phyloP scores from a whole-genome alignment of 2,113 vertebrate genomes.

The Sapayoa aenigma region DNA sequence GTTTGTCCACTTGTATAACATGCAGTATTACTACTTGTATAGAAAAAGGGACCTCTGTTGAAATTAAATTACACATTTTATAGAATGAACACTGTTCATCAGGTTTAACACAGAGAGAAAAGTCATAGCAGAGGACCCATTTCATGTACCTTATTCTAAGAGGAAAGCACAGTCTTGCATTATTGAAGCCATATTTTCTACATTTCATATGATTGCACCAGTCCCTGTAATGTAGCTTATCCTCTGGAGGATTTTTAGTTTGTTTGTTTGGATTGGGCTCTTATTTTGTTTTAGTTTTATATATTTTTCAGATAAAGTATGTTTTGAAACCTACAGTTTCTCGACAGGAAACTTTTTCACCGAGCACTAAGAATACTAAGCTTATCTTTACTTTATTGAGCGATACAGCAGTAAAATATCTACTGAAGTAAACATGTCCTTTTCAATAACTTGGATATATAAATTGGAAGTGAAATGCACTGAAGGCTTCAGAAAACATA shows the following conservation, averaged over 20 bases:
- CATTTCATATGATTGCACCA: not conserved
- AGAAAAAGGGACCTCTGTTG: not conserved
- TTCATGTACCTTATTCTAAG: not conserved
- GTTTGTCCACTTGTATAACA: not conserved
- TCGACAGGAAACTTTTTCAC: not conserved
- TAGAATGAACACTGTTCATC: not conserved
- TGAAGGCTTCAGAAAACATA: not conserved
- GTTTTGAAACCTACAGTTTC: not conserved
- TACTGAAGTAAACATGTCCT: not conserved
- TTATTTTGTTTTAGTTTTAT: not conserved
- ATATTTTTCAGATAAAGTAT: not conserved
- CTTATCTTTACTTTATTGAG: not conserved
- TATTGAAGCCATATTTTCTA: not conserved
- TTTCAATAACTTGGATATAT: not conserved
- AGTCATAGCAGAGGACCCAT: rapidly evolving
- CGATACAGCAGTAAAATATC: not conserved
- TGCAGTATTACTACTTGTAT: not conserved
- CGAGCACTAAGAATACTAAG: rapidly evolving
- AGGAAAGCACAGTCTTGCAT: not conserved
- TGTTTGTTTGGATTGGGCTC: not conserved
- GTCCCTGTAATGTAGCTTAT: not conserved
- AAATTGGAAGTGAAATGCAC: not conserved
- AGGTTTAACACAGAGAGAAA: not conserved
- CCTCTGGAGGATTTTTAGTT: not conserved
- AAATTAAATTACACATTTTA: constrained; percentile 3